Conservation (phyloP, 2,113 vertebrate genomes). For the Phrynosoma blainvillii region DNA sequence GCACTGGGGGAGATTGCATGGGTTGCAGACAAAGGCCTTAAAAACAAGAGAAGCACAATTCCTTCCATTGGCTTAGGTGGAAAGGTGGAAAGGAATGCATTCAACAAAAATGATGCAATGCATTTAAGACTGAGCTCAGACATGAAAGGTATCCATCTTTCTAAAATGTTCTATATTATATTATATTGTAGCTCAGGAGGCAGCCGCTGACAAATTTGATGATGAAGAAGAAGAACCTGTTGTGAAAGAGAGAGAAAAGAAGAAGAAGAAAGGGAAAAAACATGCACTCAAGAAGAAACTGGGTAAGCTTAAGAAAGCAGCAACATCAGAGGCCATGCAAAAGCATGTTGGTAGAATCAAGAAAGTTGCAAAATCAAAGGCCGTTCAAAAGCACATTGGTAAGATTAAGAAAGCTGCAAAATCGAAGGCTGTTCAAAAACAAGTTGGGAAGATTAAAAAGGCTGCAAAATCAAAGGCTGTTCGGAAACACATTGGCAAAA, state of each 20-base stretch:
- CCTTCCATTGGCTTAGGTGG: background rate
- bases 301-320: slow-evolving; percentile 5
- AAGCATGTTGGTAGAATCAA: background rate
- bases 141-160: background rate
- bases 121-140: too few species aligned
- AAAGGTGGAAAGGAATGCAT: too few species aligned
- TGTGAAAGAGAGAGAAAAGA: background rate
- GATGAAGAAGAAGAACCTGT: background rate
- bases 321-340: background rate
- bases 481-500: background rate
- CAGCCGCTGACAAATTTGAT: background rate
- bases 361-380: background rate
- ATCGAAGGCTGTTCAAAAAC: background rate
- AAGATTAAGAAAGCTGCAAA: background rate
- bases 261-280: background rate
- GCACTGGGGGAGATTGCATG: too few species aligned
- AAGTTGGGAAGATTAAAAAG: background rate
- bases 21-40: too few species aligned
- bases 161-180: background rate
- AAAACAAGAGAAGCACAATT: too few species aligned
- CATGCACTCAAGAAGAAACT: slow-evolving; percentile 10
- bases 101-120: background rate
- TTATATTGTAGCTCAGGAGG: background rate
- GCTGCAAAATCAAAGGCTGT: background rate
- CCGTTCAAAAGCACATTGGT: background rate